Evolutionary conservation across 2,888 invertebrate genomes (phyloP).

Genomic region (Xestia c-nigrum): DNA sequence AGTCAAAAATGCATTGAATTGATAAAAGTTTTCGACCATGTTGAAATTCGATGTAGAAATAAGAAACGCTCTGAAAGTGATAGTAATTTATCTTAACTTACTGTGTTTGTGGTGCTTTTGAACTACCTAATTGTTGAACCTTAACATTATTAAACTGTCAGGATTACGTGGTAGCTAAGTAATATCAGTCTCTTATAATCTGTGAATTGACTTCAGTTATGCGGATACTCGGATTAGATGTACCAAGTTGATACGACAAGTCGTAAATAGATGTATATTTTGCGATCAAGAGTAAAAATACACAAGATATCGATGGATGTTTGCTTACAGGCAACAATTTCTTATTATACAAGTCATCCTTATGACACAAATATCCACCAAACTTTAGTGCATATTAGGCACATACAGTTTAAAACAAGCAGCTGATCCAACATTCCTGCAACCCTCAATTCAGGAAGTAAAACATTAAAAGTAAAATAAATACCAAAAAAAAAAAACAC

Average conservation of each 20-base stretch:
- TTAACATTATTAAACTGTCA: neutral
- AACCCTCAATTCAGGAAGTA: slow-evolving; percentile 54
- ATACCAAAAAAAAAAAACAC: slow-evolving; percentile 18
- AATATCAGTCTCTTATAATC: neutral
- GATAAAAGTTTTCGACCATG: neutral
- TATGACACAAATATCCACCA: too few relatives aligned
- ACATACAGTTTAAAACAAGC: neutral
- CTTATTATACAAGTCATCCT: too few relatives aligned
- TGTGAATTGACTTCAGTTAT: neutral
- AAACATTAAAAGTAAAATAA: slow-evolving; percentile 46
- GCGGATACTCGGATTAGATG: neutral
- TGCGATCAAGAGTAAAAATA: neutral
- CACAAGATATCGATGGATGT: neutral
- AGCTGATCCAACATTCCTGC: slow-evolving; percentile 44
- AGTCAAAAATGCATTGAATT: neutral
- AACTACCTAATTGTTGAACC: neutral
- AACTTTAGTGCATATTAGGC: neutral
- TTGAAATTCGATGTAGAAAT: too few relatives aligned
- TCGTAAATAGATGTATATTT: neutral
- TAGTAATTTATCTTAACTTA: neutral
- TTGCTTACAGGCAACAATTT: neutral
- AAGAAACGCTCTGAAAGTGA: neutral
- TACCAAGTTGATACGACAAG: neutral
- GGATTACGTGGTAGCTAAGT: neutral
- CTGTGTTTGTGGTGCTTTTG: neutral